These are phyloP conservation scores for Spodoptera littoralis DNA, from an alignment of 2,888 invertebrate species.

Conservation along the genomic window DNA sequence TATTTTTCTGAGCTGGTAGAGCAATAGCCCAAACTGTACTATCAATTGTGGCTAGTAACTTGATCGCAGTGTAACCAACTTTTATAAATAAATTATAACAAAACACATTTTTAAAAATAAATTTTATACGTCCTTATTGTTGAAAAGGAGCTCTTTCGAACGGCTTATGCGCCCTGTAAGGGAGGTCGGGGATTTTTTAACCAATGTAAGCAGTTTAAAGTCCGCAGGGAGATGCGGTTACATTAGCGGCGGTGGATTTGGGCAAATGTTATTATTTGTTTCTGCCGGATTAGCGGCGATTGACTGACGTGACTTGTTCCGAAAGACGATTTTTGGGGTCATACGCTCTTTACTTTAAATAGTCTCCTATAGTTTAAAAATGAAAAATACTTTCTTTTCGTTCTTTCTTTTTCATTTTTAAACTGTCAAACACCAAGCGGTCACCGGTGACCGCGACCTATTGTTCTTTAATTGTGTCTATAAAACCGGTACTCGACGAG, in stretches of 20 bases:
- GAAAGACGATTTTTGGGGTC: neutral
- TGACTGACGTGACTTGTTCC: constrained; percentile 26
- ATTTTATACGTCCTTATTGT: constrained; percentile 42
- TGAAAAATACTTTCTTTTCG: too few relatives aligned
- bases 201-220: constrained; percentile 81
- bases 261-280: constrained; percentile 81
- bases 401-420: too few relatives aligned
- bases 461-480: too few relatives aligned
- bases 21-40: too few relatives aligned
- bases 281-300: constrained; percentile 56
- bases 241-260: constrained; percentile 77
- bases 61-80: neutral
- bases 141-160: constrained; percentile 61
- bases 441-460: too few relatives aligned
- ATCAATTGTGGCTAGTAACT: too few relatives aligned
- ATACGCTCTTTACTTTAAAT: too few relatives aligned
- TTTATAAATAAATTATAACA: constrained; percentile 25
- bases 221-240: constrained; percentile 71
- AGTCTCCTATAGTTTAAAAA: too few relatives aligned
- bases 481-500: too few relatives aligned
- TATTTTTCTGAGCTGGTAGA: too few relatives aligned
- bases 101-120: constrained; percentile 30
- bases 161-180: constrained; percentile 64
- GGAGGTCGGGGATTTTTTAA: constrained; percentile 75
- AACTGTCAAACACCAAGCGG: too few relatives aligned